These are phyloP conservation scores for Homalodisca vitripennis DNA, from an alignment of 1,140 invertebrate genomes.

Conservation along the genomic window DNA sequence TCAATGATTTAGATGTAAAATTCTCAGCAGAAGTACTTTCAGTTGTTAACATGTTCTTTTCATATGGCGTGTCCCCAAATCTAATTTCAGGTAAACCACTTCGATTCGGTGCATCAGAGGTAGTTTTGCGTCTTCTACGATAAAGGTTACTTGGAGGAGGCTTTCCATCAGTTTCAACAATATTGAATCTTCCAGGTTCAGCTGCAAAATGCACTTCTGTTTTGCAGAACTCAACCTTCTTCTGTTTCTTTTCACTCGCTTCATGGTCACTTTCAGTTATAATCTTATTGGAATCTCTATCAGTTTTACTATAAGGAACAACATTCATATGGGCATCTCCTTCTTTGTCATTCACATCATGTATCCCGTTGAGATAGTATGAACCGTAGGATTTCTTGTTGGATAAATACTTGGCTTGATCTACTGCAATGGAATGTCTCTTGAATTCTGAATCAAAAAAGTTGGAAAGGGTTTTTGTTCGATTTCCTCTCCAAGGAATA, in stretches of 20 bases:
- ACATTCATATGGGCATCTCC: background rate
- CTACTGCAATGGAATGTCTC: constrained; percentile 58
- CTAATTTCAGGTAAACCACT: constrained; percentile 50
- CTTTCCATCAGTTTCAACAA: constrained; percentile 83
- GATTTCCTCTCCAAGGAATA: constrained; percentile 19
- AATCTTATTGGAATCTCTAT: constrained; percentile 12
- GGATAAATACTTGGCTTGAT: constrained; percentile 53
- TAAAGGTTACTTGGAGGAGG: constrained; percentile 78
- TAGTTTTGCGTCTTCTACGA: constrained; percentile 50
- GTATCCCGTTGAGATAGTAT: constrained; percentile 3
- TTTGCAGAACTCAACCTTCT: constrained; percentile 81
- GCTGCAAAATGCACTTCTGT: constrained; percentile 82
- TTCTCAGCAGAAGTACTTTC: constrained; percentile 26
- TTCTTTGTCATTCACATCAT: background rate
- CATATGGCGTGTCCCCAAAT: constrained; percentile 54
- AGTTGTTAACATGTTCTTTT: constrained; percentile 48
- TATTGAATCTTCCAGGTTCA: constrained; percentile 79
- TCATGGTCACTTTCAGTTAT: constrained; percentile 23
- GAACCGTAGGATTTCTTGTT: constrained; percentile 34
- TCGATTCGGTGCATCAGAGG: constrained; percentile 43
- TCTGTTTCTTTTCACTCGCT: constrained; percentile 52
- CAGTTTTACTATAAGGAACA: background rate
- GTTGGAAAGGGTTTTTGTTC: constrained; percentile 27
- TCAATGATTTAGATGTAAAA: background rate
- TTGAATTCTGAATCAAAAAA: constrained; percentile 44